phyloP scores from a whole-genome alignment of 2,888 invertebrate genomes.

The Idaea straminata region DNA sequence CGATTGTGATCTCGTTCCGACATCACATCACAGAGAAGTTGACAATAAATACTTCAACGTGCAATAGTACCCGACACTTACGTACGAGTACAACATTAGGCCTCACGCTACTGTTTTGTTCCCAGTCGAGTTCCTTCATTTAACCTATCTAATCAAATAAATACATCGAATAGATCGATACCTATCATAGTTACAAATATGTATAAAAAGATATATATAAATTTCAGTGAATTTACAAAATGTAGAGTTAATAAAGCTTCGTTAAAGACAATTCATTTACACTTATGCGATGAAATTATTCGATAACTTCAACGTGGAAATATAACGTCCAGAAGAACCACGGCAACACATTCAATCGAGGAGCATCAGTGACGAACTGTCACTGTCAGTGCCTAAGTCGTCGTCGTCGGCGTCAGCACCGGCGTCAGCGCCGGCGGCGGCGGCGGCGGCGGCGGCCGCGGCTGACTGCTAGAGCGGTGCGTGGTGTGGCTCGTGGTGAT shows the following conservation, averaged over 20 bases:
- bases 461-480: conserved; percentile 48
- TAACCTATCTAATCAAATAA: conserved; percentile 75
- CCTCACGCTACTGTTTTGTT: conserved; percentile 68
- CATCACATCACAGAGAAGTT: conserved; percentile 16
- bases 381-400: conserved; percentile 11
- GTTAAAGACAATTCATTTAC: conserved; percentile 73
- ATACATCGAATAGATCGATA: conserved; percentile 68
- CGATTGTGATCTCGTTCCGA: conserved; percentile 29
- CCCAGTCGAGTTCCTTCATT: conserved; percentile 74
- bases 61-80: conserved; percentile 42
- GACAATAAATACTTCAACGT: conserved; percentile 14
- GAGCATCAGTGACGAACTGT: conserved; percentile 28
- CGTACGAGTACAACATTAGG: conserved; percentile 50
- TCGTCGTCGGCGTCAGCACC: too few relatives aligned
- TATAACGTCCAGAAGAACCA: conserved; percentile 59
- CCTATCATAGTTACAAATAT: conserved; percentile 71
- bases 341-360: conserved; percentile 17
- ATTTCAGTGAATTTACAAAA: conserved; percentile 77
- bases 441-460: too few relatives aligned
- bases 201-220: conserved; percentile 78
- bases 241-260: conserved; percentile 80
- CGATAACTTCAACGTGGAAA: conserved; percentile 75
- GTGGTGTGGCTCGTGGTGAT: conserved; percentile 76
- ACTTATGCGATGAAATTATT: conserved; percentile 77
- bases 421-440: conserved; percentile 13